Percentiles rank a stretch among this genome's conserved stretches.
Conservation (phyloP, 2,888 invertebrate genomes). For the Cryptophagus acutangulus region DNA sequence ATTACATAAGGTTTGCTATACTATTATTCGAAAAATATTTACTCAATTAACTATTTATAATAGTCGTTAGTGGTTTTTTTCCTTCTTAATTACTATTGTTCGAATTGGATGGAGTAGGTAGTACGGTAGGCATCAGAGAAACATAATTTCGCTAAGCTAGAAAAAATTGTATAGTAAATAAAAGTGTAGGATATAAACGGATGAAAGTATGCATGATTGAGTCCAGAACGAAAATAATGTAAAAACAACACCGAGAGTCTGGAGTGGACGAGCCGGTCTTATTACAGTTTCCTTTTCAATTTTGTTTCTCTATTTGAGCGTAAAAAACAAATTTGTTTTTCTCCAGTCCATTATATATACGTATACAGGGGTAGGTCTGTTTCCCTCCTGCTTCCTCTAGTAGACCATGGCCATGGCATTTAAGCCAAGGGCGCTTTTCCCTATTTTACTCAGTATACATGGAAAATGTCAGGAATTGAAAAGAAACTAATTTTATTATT, state of each 20-base stretch:
- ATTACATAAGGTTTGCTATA: too few relatives aligned
- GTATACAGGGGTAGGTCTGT: background rate
- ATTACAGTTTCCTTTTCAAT: slow-evolving; percentile 46
- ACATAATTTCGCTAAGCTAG: too few relatives aligned
- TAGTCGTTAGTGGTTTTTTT: too few relatives aligned
- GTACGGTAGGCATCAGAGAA: too few relatives aligned
- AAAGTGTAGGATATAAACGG: slow-evolving; percentile 28
- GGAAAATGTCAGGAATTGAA: slow-evolving; percentile 8
- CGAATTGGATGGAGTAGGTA: too few relatives aligned
- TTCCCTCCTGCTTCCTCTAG: too few relatives aligned
- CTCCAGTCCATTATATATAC: slow-evolving; percentile 41
- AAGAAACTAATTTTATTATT: slow-evolving; percentile 8
- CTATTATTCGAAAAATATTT: too few relatives aligned
- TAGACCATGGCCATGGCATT: too few relatives aligned
- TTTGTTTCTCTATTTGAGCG: slow-evolving; percentile 47
- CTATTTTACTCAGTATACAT: slow-evolving; percentile 6
- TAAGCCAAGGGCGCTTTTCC: too few relatives aligned
- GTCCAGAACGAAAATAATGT: slow-evolving; percentile 34
- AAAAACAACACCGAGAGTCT: slow-evolving; percentile 33
- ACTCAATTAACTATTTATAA: too few relatives aligned
- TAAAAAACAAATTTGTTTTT: slow-evolving; percentile 47
- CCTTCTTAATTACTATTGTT: too few relatives aligned
- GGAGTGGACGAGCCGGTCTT: slow-evolving; percentile 34
- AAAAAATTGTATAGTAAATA: too few relatives aligned
- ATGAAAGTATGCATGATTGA: slow-evolving; percentile 38